Evolutionary conservation across 2,888 invertebrate genomes (phyloP).

Genomic region (Coelogynopora nodosa): DNA sequence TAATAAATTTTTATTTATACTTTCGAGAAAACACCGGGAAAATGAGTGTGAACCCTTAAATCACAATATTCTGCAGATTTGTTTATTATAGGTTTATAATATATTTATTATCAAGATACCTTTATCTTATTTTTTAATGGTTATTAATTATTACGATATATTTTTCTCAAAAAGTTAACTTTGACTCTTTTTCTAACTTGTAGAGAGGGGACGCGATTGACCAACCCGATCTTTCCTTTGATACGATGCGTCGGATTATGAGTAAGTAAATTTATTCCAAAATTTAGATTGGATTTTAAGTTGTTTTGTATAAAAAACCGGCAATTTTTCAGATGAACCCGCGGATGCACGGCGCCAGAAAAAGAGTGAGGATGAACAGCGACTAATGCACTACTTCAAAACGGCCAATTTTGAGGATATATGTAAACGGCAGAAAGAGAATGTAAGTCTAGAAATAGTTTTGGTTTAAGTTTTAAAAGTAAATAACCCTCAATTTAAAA

Average conservation of each 20-base stretch:
- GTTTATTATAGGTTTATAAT: no score
- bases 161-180: neutral
- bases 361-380: neutral
- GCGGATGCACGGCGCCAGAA: neutral
- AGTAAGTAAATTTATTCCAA: neutral
- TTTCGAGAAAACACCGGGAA: no score
- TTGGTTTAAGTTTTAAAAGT: no score
- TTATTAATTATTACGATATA: neutral
- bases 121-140: neutral
- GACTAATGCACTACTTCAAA: neutral
- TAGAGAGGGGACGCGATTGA: neutral
- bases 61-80: no score
- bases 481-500: no score
- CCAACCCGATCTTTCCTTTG: conserved; percentile 3
- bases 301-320: neutral
- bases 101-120: neutral
- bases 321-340: neutral
- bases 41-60: no score
- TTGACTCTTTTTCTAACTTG: neutral
- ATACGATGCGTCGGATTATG: conserved; percentile 3
- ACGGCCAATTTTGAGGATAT: conserved; percentile 23
- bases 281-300: neutral
- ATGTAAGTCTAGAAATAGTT: neutral
- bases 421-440: neutral
- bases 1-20: no score